phyloP scores from a whole-genome alignment of 2,888 invertebrate species.

The Brenthis ino region DNA sequence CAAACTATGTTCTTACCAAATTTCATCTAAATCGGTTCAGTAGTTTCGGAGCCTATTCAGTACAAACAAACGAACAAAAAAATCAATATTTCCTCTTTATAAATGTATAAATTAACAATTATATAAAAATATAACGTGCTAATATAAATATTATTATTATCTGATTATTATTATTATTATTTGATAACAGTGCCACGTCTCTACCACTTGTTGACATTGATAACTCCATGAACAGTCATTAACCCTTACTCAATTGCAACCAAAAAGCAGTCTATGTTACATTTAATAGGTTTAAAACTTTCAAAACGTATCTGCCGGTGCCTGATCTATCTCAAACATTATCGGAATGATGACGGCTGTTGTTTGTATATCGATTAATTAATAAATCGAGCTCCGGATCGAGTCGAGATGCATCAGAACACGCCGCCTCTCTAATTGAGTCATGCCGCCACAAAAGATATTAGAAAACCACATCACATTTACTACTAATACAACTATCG shows the following conservation, averaged over 20 bases:
- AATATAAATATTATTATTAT: no score
- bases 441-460: constrained; percentile 76
- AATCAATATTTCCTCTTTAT: no score
- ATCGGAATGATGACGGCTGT: constrained; percentile 74
- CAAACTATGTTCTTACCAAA: no score
- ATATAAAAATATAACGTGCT: no score
- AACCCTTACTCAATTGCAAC: constrained; percentile 29
- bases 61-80: no score
- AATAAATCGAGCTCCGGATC: constrained; percentile 77
- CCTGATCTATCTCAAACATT: constrained; percentile 65
- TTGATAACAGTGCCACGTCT: background rate
- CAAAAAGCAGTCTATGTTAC: constrained; percentile 34
- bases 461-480: constrained; percentile 48
- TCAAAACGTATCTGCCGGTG: constrained; percentile 35
- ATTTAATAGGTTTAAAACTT: constrained; percentile 39
- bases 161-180: background rate
- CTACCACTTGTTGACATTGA: constrained; percentile 6
- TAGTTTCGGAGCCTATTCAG: no score
- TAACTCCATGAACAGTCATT: constrained; percentile 23
- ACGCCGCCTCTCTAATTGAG: constrained; percentile 80
- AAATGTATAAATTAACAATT: no score
- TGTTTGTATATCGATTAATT: constrained; percentile 83
- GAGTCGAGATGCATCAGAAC: constrained; percentile 73
- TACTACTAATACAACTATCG: constrained; percentile 1
- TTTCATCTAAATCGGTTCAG: no score